phyloP scores from a whole-genome alignment of 2,797 vertebrate species.

The Pseudomugil tenellus region DNA sequence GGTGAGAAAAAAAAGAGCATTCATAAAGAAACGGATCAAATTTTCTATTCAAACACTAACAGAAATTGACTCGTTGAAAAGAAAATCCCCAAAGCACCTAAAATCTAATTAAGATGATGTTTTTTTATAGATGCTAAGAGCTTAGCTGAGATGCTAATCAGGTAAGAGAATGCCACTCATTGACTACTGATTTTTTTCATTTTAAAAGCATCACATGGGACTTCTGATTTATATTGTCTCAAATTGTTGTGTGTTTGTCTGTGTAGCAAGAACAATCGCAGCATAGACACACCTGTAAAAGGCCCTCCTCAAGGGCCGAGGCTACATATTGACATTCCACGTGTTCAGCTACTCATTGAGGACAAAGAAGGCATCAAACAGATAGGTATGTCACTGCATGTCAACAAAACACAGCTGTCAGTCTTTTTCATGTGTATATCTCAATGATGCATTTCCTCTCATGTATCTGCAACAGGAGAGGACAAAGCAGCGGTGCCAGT shows the following conservation, averaged over 20 bases:
- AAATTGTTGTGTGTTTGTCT: constrained; percentile 41
- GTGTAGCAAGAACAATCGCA: constrained; percentile 97
- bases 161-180: constrained; percentile 78
- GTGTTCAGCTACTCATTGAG: constrained; percentile 98
- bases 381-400: constrained; percentile 83
- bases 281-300: constrained; percentile 97
- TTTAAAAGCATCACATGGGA: neutral
- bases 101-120: constrained; percentile 57
- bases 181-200: neutral
- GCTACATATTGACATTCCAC: constrained; percentile 97
- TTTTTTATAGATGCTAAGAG: constrained; percentile 93
- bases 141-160: constrained; percentile 98
- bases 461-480: constrained; percentile 83
- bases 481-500: constrained; percentile 97
- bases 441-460: constrained; percentile 10
- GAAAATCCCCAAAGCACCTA: constrained; percentile 20
- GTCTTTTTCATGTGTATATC: neutral
- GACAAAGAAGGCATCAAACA: constrained; percentile 99
- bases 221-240: constrained; percentile 3
- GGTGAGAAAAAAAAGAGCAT: constrained; percentile 78
- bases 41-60: neutral
- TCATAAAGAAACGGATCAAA: neutral
- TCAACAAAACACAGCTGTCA: neutral
- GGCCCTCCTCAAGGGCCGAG: constrained; percentile 95
- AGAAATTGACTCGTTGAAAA: constrained; percentile 25